phyloP scores from a whole-genome alignment of 37 sponge, comb jelly and placozoan genomes.

The Theonella swinhoei region DNA sequence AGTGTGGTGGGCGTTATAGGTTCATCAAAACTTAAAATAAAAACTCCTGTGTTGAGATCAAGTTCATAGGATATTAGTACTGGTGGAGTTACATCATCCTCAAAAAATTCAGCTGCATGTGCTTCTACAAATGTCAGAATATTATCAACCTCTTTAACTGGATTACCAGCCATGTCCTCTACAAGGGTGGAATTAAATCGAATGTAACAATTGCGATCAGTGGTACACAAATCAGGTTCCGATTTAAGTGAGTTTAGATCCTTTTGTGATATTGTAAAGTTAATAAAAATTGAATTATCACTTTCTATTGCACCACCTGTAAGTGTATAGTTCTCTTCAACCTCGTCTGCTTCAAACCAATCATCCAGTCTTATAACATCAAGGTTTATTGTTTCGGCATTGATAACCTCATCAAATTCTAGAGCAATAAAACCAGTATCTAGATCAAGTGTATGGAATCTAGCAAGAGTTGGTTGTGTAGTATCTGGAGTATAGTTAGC shows the following conservation, averaged over 20 bases:
- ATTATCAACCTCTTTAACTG: constrained; percentile 11
- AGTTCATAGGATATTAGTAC: constrained; percentile 47
- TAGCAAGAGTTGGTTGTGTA: constrained; percentile 56
- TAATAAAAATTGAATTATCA: constrained; percentile 44
- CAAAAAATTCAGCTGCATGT: constrained; percentile 28
- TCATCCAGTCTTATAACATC: constrained; percentile 39
- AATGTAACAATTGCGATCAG: constrained; percentile 53
- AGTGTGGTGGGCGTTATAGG: constrained; percentile 69
- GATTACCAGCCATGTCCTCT: constrained; percentile 83
- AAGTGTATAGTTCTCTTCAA: neutral
- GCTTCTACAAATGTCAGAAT: neutral
- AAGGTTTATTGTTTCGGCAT: constrained; percentile 59
- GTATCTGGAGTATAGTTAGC: constrained; percentile 61
- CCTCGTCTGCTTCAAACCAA: constrained; percentile 16
- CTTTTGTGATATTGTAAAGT: constrained; percentile 26
- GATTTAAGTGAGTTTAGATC: constrained; percentile 75
- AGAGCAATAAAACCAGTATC: constrained; percentile 62
- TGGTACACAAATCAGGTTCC: constrained; percentile 54
- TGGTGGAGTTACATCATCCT: constrained; percentile 68
- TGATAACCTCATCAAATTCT: constrained; percentile 80
- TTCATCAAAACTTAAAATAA: constrained; percentile 81
- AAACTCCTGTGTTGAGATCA: constrained; percentile 70
- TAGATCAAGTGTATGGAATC: constrained; percentile 70
- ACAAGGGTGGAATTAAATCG: constrained; percentile 56
- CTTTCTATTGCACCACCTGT: constrained; percentile 53